phyloP scores from a whole-genome alignment of 92 coral and sea anemone genomes.

The Paramuricea clavata region DNA sequence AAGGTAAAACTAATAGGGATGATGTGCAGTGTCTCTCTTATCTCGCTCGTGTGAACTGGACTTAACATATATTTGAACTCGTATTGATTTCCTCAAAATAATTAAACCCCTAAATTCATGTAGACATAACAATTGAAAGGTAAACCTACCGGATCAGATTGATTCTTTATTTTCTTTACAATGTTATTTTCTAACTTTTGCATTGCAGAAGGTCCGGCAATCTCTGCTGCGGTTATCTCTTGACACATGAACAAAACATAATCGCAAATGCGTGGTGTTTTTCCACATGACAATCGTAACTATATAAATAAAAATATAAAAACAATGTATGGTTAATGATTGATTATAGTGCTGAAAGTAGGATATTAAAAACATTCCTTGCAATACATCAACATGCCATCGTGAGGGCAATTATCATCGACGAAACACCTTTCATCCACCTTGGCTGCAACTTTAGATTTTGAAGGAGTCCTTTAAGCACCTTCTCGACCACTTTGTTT shows the following conservation, averaged over 20 bases:
- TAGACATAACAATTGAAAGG: no score
- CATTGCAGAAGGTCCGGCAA: not conserved
- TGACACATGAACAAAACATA: not conserved
- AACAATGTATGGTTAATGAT: not conserved
- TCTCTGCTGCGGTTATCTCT: not conserved
- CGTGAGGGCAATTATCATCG: slow-evolving; percentile 25
- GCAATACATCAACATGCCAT: not conserved
- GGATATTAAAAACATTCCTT: not conserved
- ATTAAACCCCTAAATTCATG: not conserved
- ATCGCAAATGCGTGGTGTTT: not conserved
- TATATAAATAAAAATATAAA: not conserved
- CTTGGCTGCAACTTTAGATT: not conserved
- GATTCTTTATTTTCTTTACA: not conserved
- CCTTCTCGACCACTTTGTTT: not conserved
- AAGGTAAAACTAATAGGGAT: no score
- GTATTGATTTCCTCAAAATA: no score
- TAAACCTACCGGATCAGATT: slow-evolving; percentile 5
- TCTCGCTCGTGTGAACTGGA: no score
- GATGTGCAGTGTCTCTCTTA: no score
- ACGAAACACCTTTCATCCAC: slow-evolving; percentile 27
- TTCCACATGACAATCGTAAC: slow-evolving; percentile 22
- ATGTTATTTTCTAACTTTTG: slow-evolving; percentile 18
- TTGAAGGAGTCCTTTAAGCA: not conserved
- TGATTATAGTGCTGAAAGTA: not conserved
- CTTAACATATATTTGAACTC: no score